Conservation (phyloP, 2,797 vertebrate species). For the Pempheris klunzingeri region DNA sequence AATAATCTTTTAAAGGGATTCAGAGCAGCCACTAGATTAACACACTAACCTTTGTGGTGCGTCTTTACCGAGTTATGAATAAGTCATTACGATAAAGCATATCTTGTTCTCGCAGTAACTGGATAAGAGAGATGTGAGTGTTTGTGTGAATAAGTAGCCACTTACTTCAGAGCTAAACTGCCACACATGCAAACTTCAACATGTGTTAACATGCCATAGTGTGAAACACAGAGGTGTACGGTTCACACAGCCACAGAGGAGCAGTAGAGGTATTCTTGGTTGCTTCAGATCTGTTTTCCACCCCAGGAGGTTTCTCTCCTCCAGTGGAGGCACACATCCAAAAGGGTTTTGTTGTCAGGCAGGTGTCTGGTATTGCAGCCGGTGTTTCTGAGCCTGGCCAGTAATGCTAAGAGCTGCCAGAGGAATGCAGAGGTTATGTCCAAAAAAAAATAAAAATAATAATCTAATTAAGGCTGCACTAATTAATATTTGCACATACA, state of each 20-base stretch:
- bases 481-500: not conserved
- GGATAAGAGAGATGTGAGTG: constrained; percentile 42
- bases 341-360: constrained; percentile 20
- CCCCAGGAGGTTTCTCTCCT: constrained; percentile 31
- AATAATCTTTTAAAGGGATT: constrained; percentile 72
- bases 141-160: constrained; percentile 21
- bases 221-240: not conserved
- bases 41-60: constrained; percentile 58
- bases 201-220: not conserved
- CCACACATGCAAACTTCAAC: constrained; percentile 21
- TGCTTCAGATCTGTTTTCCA: constrained; percentile 4
- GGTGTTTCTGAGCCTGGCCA: not conserved
- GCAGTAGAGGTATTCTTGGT: constrained; percentile 28
- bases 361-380: constrained; percentile 21
- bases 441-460: not conserved
- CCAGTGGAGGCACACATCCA: constrained; percentile 12
- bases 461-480: not conserved
- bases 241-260: not conserved
- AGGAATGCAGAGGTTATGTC: not conserved
- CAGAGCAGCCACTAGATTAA: constrained; percentile 55
- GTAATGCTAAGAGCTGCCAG: not conserved
- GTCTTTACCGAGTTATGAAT: constrained; percentile 61
- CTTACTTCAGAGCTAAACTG: not conserved
- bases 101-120: constrained; percentile 49
- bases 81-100: constrained; percentile 61